Conservation (phyloP, 2,888 invertebrate genomes). For the Pyralis farinalis region DNA sequence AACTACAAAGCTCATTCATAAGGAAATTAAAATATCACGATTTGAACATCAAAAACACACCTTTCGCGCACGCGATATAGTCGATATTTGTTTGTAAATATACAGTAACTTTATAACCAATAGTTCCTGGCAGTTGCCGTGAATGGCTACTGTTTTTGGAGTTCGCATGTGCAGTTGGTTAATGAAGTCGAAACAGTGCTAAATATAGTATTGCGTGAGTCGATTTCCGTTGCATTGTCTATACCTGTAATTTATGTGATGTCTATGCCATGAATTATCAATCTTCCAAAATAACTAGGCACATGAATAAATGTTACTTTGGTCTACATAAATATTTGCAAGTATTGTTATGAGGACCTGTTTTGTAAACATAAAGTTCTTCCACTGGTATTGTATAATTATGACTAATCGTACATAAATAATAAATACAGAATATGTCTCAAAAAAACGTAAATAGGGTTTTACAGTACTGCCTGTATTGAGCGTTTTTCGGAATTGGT, state of each 20-base stretch:
- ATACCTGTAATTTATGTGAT: not conserved
- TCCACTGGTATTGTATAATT: too few relatives aligned
- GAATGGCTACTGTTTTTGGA: slow-evolving; percentile 19
- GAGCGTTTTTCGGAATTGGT: too few relatives aligned
- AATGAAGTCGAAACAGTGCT: slow-evolving; percentile 18
- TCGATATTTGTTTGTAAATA: not conserved
- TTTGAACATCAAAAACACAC: slow-evolving; percentile 2
- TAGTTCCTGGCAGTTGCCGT: slow-evolving; percentile 4
- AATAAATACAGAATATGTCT: too few relatives aligned
- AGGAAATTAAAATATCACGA: slow-evolving; percentile 20
- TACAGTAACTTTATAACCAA: slow-evolving; percentile 4
- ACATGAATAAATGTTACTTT: too few relatives aligned
- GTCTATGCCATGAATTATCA: not conserved
- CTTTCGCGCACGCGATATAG: not conserved
- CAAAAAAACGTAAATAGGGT: too few relatives aligned
- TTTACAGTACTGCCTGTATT: too few relatives aligned
- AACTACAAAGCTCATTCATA: slow-evolving; percentile 29
- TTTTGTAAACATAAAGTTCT: too few relatives aligned
- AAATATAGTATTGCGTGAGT: slow-evolving; percentile 15
- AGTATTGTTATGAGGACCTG: too few relatives aligned
- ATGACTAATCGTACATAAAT: too few relatives aligned
- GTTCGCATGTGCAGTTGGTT: slow-evolving; percentile 23
- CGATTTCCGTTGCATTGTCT: slow-evolving; percentile 11
- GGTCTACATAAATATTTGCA: too few relatives aligned
- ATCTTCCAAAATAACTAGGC: too few relatives aligned